A percentile compares a stretch with the other conserved stretches of the same genome.
phyloP scores from a whole-genome alignment of 64 coral and sea anemone species.

The Stichodactyla helianthus region DNA sequence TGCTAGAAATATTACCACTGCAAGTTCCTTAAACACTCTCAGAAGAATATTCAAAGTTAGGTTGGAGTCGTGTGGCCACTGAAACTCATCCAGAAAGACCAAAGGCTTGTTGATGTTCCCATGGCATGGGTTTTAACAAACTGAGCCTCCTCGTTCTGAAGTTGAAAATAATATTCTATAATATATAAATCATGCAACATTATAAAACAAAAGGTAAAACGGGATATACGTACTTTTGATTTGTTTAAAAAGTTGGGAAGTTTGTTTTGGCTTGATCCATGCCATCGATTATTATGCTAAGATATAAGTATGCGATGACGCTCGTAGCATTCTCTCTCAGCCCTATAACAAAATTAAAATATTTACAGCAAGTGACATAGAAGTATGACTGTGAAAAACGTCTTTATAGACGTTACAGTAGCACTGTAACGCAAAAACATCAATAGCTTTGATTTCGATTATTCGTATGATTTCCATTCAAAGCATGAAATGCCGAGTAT shows the following conservation, averaged over 20 bases:
- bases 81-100: background rate
- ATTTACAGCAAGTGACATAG: too few relatives aligned
- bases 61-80: constrained; percentile 7
- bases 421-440: too few relatives aligned
- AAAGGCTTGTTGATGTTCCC: background rate
- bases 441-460: too few relatives aligned
- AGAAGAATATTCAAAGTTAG: constrained; percentile 5
- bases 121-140: constrained; percentile 12
- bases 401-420: too few relatives aligned
- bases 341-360: background rate
- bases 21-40: background rate
- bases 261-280: constrained; percentile 35
- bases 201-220: background rate
- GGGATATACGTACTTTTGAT: background rate
- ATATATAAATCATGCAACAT: background rate
- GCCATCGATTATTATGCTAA: constrained; percentile 17
- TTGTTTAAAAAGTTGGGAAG: background rate
- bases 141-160: background rate
- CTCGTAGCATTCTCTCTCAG: constrained; percentile 11
- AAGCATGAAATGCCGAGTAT: too few relatives aligned
- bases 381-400: too few relatives aligned
- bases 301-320: constrained; percentile 25
- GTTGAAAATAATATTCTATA: background rate
- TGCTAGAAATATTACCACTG: background rate
- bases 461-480: too few relatives aligned